Evolutionary conservation across 2,888 invertebrate genomes (phyloP).

Genomic region (Aphrophora alni): DNA sequence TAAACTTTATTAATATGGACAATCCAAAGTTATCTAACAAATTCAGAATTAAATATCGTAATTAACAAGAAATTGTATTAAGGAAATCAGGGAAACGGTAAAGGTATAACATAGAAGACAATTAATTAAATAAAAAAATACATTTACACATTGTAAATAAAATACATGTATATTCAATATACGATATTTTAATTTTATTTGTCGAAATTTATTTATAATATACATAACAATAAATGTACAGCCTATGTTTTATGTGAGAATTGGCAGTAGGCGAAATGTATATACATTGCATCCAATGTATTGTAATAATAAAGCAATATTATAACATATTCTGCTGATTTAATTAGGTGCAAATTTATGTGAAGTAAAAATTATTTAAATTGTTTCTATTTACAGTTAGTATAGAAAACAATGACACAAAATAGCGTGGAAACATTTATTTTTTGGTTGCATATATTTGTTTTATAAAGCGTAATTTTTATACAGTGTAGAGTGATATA

Average conservation of each 20-base stretch:
- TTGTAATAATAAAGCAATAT: background rate
- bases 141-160: too few relatives aligned
- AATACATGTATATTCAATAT: background rate
- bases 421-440: background rate
- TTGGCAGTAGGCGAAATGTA: conserved; percentile 25
- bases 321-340: conserved; percentile 15
- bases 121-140: too few relatives aligned
- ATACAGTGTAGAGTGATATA: background rate
- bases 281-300: conserved; percentile 9
- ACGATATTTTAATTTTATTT: conserved; percentile 2
- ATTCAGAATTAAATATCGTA: too few relatives aligned
- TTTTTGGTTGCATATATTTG: too few relatives aligned
- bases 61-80: too few relatives aligned
- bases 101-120: too few relatives aligned
- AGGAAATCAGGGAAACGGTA: too few relatives aligned
- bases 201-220: conserved; percentile 23
- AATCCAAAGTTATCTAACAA: too few relatives aligned
- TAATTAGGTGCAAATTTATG: conserved; percentile 26
- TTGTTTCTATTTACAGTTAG: background rate
- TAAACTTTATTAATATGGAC: too few relatives aligned
- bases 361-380: background rate
- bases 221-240: conserved; percentile 36
- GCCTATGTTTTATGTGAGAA: conserved; percentile 33
- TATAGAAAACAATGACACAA: background rate
- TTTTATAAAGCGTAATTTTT: background rate